Conservation (phyloP, 2,888 invertebrate genomes). For the Drosophila longiperda region DNA sequence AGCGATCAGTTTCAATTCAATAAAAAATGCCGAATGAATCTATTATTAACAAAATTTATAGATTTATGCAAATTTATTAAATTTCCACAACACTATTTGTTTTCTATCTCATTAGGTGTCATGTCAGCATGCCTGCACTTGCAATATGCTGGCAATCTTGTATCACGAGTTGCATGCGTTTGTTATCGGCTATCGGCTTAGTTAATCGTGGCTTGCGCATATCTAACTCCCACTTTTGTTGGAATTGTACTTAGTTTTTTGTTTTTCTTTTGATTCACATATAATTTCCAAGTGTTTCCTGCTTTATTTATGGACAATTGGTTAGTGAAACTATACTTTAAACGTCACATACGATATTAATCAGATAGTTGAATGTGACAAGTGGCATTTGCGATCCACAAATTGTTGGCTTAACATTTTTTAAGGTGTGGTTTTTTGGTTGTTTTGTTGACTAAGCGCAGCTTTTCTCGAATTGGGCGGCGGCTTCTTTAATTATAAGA, state of each 20-base stretch:
- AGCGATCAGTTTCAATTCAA: background rate
- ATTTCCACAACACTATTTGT: background rate
- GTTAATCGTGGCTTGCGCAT: conserved; percentile 64
- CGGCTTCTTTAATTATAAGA: conserved; percentile 11
- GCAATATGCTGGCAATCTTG: conserved; percentile 8
- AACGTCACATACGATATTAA: background rate
- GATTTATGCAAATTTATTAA: background rate
- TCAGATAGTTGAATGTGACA: background rate
- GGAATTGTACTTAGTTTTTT: conserved; percentile 50
- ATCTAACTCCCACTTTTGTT: conserved; percentile 47
- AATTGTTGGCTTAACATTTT: conserved; percentile 31
- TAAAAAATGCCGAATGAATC: no score
- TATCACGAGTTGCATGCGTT: conserved; percentile 8
- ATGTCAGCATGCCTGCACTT: background rate
- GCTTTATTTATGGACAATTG: conserved; percentile 31
- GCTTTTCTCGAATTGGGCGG: conserved; percentile 51
- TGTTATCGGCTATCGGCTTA: conserved; percentile 24
- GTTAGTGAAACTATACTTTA: conserved; percentile 12
- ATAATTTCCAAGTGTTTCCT: conserved; percentile 49
- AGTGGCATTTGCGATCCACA: background rate
- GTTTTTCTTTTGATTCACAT: conserved; percentile 65
- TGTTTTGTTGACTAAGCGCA: conserved; percentile 52
- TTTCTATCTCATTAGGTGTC: conserved; percentile 7
- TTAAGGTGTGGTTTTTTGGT: conserved; percentile 73
- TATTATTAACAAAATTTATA: background rate